These are phyloP conservation scores for Amphipyra berbera DNA, from an alignment of 2,888 invertebrate genomes.

Conservation along the genomic window DNA sequence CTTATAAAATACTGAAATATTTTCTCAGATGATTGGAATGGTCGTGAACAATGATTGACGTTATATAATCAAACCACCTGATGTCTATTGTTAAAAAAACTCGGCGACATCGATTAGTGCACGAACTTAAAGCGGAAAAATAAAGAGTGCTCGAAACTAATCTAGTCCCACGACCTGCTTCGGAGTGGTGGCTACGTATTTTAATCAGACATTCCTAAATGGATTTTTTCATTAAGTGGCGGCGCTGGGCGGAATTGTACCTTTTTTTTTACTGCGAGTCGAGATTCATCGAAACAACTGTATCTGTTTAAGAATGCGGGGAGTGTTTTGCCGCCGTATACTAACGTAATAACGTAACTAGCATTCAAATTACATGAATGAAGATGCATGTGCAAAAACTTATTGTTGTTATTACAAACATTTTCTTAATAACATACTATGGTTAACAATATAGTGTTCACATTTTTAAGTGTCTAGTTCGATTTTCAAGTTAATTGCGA, in stretches of 20 bases:
- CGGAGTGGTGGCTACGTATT: constrained; percentile 73
- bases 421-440: constrained; percentile 23
- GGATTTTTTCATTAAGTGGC: constrained; percentile 74
- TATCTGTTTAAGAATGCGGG: constrained; percentile 57
- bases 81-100: constrained; percentile 57
- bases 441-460: too few species aligned
- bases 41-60: constrained; percentile 42
- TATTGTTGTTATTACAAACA: constrained; percentile 30
- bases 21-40: constrained; percentile 30
- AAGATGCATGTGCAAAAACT: constrained; percentile 26
- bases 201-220: constrained; percentile 86
- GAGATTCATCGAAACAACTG: constrained; percentile 61
- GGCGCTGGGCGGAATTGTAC: constrained; percentile 62
- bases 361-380: constrained; percentile 33
- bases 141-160: constrained; percentile 82
- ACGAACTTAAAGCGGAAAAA: constrained; percentile 77
- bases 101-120: constrained; percentile 70
- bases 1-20: constrained; percentile 8
- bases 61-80: constrained; percentile 53
- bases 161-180: constrained; percentile 80
- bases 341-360: constrained; percentile 21
- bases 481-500: too few species aligned
- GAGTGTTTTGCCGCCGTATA: constrained; percentile 46
- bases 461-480: too few species aligned
- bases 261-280: constrained; percentile 69